These are phyloP conservation scores for Charaxes varanes DNA, from an alignment of 1,140 invertebrate species.

Conservation along the genomic window DNA sequence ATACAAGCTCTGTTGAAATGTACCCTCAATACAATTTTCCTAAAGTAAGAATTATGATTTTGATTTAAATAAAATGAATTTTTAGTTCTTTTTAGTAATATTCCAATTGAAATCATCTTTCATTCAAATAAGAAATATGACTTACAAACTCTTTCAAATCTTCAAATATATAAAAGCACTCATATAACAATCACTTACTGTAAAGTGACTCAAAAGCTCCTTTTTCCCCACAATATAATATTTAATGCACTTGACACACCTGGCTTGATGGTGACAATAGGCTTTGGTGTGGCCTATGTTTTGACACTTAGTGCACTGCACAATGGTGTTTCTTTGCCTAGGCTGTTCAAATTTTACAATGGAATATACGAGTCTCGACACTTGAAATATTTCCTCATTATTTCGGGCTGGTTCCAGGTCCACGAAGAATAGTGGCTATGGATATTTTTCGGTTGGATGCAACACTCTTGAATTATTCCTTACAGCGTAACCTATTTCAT, in stretches of 20 bases:
- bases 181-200: too few relatives aligned
- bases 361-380: conserved; percentile 20
- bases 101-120: too few relatives aligned
- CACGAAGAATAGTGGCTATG: conserved; percentile 25
- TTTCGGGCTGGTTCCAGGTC: conserved; percentile 28
- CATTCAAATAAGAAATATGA: too few relatives aligned
- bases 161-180: too few relatives aligned
- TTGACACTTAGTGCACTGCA: conserved; percentile 27
- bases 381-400: conserved; percentile 29
- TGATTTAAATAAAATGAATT: too few relatives aligned
- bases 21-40: too few relatives aligned
- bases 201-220: too few relatives aligned
- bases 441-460: conserved; percentile 23
- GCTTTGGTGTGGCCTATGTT: conserved; percentile 29
- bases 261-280: conserved; percentile 22
- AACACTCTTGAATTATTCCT: conserved; percentile 13
- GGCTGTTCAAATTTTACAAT: conserved; percentile 34
- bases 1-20: too few relatives aligned
- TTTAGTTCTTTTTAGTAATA: too few relatives aligned
- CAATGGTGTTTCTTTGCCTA: conserved; percentile 26
- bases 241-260: conserved; percentile 37
- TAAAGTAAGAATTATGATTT: too few relatives aligned
- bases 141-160: too few relatives aligned
- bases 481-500: conserved; percentile 25
- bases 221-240: too few relatives aligned